These are phyloP conservation scores for Egretta garzetta DNA, from an alignment of 2,113 vertebrate genomes.

Conservation along the genomic window DNA sequence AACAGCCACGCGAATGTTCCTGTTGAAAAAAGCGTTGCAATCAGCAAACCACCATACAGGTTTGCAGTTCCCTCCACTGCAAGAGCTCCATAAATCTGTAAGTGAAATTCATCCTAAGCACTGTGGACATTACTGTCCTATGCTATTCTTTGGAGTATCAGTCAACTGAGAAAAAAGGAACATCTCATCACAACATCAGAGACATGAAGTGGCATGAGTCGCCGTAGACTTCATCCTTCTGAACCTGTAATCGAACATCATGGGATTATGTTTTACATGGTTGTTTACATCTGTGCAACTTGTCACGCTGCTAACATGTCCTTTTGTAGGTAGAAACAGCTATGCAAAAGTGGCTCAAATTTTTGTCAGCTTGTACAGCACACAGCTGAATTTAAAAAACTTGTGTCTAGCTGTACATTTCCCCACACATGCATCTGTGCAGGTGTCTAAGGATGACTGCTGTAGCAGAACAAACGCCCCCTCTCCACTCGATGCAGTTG, in stretches of 20 bases:
- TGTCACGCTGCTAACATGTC: not conserved
- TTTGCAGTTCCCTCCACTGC: not conserved
- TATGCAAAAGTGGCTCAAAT: not conserved
- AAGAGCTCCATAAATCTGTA: not conserved
- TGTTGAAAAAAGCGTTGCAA: constrained; percentile 4
- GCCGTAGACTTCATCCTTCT: not conserved
- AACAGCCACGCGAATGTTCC: constrained; percentile 86
- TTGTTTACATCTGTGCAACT: not conserved
- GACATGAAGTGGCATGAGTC: not conserved
- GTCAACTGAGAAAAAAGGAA: not conserved
- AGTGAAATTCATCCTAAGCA: not conserved
- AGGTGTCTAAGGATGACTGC: not conserved
- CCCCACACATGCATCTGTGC: not conserved
- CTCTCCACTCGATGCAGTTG: fast-evolving
- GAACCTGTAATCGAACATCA: not conserved
- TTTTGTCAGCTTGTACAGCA: not conserved
- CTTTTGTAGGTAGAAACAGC: not conserved
- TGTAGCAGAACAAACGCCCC: not conserved
- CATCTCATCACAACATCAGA: not conserved
- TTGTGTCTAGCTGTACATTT: not conserved
- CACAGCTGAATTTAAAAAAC: not conserved
- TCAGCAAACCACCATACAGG: not conserved
- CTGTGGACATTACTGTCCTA: not conserved
- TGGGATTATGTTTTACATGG: not conserved
- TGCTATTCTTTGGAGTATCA: not conserved